Percentiles rank a stretch among this genome's conserved stretches.
phyloP scores from a whole-genome alignment of 2,888 invertebrate species.

The Drosophila mimetica region DNA sequence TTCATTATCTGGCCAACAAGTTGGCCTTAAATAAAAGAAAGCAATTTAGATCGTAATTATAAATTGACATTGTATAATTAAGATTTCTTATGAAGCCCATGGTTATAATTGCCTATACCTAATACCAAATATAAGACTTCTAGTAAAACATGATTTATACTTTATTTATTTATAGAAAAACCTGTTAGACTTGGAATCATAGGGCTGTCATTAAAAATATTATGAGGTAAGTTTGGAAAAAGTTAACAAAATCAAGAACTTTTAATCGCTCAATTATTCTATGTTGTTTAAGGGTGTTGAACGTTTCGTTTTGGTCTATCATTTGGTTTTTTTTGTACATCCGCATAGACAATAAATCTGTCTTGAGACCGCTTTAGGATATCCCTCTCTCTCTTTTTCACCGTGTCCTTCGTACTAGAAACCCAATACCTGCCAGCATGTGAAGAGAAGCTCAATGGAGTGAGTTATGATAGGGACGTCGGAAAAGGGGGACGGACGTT shows the following conservation, averaged over 20 bases:
- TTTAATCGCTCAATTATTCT: background rate
- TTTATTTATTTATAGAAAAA: slow-evolving; percentile 4
- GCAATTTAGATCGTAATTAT: slow-evolving; percentile 1
- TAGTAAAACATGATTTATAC: background rate
- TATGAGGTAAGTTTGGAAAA: slow-evolving; percentile 3
- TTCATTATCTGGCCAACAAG: slow-evolving; percentile 17
- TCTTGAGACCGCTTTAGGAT: slow-evolving; percentile 19
- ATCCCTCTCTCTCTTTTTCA: slow-evolving; percentile 1
- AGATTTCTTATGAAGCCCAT: no score
- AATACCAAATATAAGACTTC: no score
- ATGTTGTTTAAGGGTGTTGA: slow-evolving; percentile 1
- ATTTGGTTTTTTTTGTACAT: slow-evolving; percentile 2
- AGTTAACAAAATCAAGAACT: background rate
- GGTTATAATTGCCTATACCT: background rate
- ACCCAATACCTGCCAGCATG: slow-evolving; percentile 58
- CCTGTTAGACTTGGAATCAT: slow-evolving; percentile 5
- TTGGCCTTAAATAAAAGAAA: slow-evolving; percentile 10
- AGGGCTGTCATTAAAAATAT: slow-evolving; percentile 4
- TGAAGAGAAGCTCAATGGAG: slow-evolving; percentile 17
- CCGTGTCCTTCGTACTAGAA: slow-evolving; percentile 62
- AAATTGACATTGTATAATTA: background rate
- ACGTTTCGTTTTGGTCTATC: background rate
- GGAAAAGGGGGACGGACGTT: slow-evolving; percentile 16
- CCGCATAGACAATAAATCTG: slow-evolving; percentile 50
- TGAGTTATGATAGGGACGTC: slow-evolving; percentile 2